Conservation (phyloP, 2,113 vertebrate species). For the Nothoprocta perdicaria region DNA sequence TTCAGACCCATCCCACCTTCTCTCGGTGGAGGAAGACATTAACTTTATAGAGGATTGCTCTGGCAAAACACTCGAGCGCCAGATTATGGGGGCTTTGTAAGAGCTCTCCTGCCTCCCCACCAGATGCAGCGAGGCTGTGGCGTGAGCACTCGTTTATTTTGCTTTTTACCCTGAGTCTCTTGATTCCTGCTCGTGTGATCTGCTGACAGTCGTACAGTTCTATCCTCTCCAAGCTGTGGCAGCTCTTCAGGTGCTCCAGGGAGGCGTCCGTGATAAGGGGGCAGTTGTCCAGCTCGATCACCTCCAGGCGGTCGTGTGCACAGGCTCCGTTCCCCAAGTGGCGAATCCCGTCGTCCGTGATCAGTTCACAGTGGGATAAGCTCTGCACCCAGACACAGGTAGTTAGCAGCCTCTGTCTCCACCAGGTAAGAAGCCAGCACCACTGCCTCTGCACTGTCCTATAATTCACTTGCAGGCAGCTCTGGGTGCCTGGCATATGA, state of each 20-base stretch:
- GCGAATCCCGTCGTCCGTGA: conserved; percentile 96
- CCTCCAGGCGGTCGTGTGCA: conserved; percentile 94
- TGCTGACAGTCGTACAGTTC: conserved; percentile 99
- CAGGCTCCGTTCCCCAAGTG: conserved; percentile 96
- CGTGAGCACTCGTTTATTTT: too few species aligned
- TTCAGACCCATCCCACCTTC: not conserved
- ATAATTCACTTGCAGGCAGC: not conserved
- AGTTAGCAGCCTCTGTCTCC: accelerated
- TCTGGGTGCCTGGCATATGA: accelerated
- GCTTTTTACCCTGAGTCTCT: conserved; percentile 92
- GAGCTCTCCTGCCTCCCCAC: not conserved
- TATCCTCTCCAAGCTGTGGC: conserved; percentile 96
- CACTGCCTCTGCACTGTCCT: not conserved
- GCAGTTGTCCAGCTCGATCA: conserved; percentile 98
- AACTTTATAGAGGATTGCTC: accelerated
- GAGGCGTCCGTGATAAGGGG: conserved; percentile 97
- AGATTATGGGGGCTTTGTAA: accelerated
- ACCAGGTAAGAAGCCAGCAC: accelerated
- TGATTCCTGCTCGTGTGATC: conserved; percentile 96
- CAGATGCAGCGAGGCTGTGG: accelerated
- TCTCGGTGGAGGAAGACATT: accelerated
- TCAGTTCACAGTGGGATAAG: conserved; percentile 97
- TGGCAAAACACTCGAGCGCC: not conserved
- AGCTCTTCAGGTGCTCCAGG: conserved; percentile 97
- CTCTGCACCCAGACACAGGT: conserved; percentile 77